These are phyloP conservation scores for Scaptomyza cyrtandrae DNA, from an alignment of 2,888 invertebrate species.

Conservation along the genomic window DNA sequence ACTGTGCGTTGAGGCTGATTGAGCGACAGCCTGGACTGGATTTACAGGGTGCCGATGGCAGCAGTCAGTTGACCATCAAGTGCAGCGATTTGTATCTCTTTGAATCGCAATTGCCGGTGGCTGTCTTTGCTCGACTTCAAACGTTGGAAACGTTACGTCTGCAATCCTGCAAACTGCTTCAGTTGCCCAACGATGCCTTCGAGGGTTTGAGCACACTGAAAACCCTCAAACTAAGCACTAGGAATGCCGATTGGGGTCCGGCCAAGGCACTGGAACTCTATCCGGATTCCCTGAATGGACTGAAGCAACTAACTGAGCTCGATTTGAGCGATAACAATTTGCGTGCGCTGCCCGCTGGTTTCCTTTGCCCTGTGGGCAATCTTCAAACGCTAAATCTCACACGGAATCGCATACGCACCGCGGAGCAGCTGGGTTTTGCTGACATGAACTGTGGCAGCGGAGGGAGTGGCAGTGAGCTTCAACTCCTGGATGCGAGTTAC, in stretches of 20 bases:
- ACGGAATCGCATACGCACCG: constrained; percentile 91
- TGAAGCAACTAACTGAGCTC: constrained; percentile 91
- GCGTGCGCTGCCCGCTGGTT: constrained; percentile 90
- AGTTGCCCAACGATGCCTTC: constrained; percentile 90
- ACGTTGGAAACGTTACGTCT: constrained; percentile 90
- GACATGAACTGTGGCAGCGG: constrained; percentile 86
- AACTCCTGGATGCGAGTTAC: constrained; percentile 91
- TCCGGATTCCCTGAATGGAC: constrained; percentile 89
- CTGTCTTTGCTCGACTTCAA: constrained; percentile 90
- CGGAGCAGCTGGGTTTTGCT: constrained; percentile 90
- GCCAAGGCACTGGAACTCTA: constrained; percentile 90
- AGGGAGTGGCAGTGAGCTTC: constrained; percentile 89
- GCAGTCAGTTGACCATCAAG: constrained; percentile 89
- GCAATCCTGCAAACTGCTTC: constrained; percentile 91
- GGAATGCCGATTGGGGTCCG: constrained; percentile 92
- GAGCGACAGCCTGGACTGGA: constrained; percentile 88
- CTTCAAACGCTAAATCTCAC: constrained; percentile 94
- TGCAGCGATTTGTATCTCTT: constrained; percentile 92
- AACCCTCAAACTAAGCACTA: constrained; percentile 89
- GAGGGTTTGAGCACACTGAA: constrained; percentile 90
- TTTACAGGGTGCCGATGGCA: constrained; percentile 87
- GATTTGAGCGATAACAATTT: constrained; percentile 94
- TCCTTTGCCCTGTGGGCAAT: constrained; percentile 92
- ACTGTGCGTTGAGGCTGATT: constrained; percentile 89
- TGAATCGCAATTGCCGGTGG: constrained; percentile 91